Evolutionary conservation across 2,113 vertebrate species (phyloP), one percentile per base, ranked within the genome.

Genomic region (Oreochromis aureus): DNA sequence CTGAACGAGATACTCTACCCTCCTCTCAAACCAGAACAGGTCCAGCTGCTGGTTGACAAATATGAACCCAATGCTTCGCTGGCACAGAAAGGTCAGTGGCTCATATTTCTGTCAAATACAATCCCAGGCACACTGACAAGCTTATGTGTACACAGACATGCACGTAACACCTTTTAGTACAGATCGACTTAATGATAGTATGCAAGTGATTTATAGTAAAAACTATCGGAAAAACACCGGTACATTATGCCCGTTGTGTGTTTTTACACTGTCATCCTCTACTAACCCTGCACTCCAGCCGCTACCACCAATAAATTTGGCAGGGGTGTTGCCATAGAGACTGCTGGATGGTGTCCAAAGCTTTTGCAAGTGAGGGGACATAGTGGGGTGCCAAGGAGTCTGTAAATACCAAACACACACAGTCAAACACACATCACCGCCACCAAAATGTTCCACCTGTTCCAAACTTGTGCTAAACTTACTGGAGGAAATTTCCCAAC

Each of bases 1-100:
- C 96, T 99, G 83, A 99, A 99, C 53, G 98, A 99, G 97, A 99
- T 99, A 71, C 97, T 99, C 78, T 99, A 99, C 92, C 99, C 99
- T 6, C 98, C 98, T 0, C 96, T 99, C 92, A 99, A 99, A 91
- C 96, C 98, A 30, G 98, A 98, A 12, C 99, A 99, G 96, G 98
- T 99, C 87, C 98, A 99, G 92, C 93, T 96, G 54, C 95, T 99
- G 95, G 97, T 99, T 93, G 99, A 99, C 95, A 99, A 99, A 92
- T 99, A 98, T 7, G 99, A 99, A 91, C 97, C 97, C 32, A 98
- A 98, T 82, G 93, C 79, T 58, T 95, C 94, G 51, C 95, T 99
- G 16, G 97, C 97, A 69, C 97, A 96, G 93, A 98, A 97, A 98
- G 99, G 99, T 99, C 92, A 97, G 98, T 96, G 30, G 81, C 39